Evolutionary conservation across 2,797 vertebrate genomes (phyloP), one percentile per base, ranked within the genome.

Genomic region (Geotrypetes seraphini): DNA sequence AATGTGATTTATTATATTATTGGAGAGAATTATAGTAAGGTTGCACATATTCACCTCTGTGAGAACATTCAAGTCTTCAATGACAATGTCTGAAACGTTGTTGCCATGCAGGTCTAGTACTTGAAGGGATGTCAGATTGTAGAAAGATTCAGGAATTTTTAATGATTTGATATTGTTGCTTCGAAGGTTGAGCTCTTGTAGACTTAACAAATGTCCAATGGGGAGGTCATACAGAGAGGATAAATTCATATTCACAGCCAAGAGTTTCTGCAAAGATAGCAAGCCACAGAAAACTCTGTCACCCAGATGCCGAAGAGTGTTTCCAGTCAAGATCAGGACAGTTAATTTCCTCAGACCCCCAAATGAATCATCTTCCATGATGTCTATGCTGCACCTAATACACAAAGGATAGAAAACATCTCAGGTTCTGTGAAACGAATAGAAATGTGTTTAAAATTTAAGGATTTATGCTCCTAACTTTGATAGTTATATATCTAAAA

Each of bases 321-420:
- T 88, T 53, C 69, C 84, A 4, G 84, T 87, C 34, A 87, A 53
- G 63, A 85, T 63, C 54, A 89, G 69, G 19, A 59, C 75, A 12
- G 62, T 74, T 22, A 87, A 71, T 2, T 68, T 47, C 1, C 17
- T 16, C 47, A 87, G 66, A n/a, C 72, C 74, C 22, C 38, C 6
- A 38, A 78, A 86, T 9, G 84, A 55, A 25, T 76, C 33, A 17
- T 82, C 71, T 50, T 75, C 76, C 36, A 88, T 73, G 4, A 19
- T 38, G 11, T 48, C 44, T 34, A 86, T 60, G 10, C 68, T 49
- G 53, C 76, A 79, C 49, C 83, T 85, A 35, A 40, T n/a, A 25
- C 17, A 18, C 8, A 33, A 23, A 37, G 8, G 39, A 32, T 45
- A 53, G 5, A 25, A 4, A 39, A 3, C 8, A 35, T 18, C 0